Evolutionary conservation across 2,113 vertebrate species (phyloP), one percentile per base, ranked within the genome.

Genomic region (Falco punctatus): DNA sequence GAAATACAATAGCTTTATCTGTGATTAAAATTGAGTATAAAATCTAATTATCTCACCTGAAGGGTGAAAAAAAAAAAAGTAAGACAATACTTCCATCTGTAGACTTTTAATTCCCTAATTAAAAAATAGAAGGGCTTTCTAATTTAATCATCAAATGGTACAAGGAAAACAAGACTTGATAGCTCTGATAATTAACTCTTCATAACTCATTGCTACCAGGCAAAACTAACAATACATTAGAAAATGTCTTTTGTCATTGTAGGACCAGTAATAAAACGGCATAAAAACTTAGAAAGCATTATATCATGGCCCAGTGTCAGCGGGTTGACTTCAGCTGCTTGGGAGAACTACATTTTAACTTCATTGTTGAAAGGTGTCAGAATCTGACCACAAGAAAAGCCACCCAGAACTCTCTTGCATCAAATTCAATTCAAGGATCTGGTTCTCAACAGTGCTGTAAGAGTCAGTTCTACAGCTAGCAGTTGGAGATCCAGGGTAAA

Each of bases 161-260:
- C 26, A 84, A 86, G 44, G 18, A 54, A 81, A 94, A 89, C 28
- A 3, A 55, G 10, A 67, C 15, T 54, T 86, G 27, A 74, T 78
- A 52, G 20, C 55, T 94, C 84, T 71, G n/a, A 55, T 81, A 86
- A 94, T 74, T 78, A 92, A n/a, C 20, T 84, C 64, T 91, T 94
- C 28, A 48, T 67, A 74, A 86, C 67, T 67, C 84, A 84, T 84
- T 81, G n/a, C 38, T 74, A 42, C n/a, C 0, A 2, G 65, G n/a
- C 23, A 91, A 78, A 95, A 81, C 8, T 57, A 55, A 33, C 20
- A 51, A 42, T 59, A 59, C 11, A 48, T 81, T 84, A 74, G 58
- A 67, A 86, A 81, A 35, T 4, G 69, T 62, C 0, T 32, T 93
- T 57, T 87, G 15, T 55, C 32, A 13, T 70, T 81, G n/a, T 12